Percentiles rank a stretch among this genome's conserved stretches.
Conservation (phyloP, 2,797 vertebrate genomes). For the Huso huso region DNA sequence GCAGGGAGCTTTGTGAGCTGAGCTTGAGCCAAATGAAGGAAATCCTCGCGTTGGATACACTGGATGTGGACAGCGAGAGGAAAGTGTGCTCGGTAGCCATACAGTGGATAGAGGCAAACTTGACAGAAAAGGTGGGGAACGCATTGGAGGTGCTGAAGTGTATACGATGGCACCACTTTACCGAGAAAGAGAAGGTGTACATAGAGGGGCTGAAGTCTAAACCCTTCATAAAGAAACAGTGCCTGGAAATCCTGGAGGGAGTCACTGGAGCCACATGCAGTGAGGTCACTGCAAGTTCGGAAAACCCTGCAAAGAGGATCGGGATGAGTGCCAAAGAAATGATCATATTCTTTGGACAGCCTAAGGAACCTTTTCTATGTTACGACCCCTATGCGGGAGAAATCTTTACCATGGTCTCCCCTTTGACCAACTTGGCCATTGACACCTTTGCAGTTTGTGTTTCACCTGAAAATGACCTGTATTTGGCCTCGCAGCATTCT, state of each 20-base stretch:
- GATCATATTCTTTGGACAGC: constrained; percentile 77
- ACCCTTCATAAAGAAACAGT: constrained; percentile 55
- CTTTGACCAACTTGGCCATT: constrained; percentile 63
- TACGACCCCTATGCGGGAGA: constrained; percentile 74
- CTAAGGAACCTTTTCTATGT: constrained; percentile 74
- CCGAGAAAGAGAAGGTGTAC: constrained; percentile 62
- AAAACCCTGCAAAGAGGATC: constrained; percentile 58
- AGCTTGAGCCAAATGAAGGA: constrained; percentile 61
- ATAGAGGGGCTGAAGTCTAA: constrained; percentile 56
- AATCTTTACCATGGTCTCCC: constrained; percentile 71
- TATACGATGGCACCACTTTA: constrained; percentile 70
- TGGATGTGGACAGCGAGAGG: constrained; percentile 68
- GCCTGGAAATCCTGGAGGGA: constrained; percentile 48
- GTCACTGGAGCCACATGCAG: constrained; percentile 41
- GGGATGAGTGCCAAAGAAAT: constrained; percentile 76
- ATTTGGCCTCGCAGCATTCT: constrained; percentile 71
- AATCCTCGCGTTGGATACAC: constrained; percentile 59
- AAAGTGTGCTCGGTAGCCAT: constrained; percentile 66
- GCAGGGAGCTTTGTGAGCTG: constrained; percentile 64
- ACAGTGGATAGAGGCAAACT: constrained; percentile 69
- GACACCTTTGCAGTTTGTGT: constrained; percentile 71
- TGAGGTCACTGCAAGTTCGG: constrained; percentile 32
- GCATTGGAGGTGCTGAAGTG: constrained; percentile 60
- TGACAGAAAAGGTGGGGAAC: constrained; percentile 46
- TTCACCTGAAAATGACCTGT: constrained; percentile 72